phyloP scores from a whole-genome alignment of 2,797 vertebrate species.

The Hafferia zeledoni region DNA sequence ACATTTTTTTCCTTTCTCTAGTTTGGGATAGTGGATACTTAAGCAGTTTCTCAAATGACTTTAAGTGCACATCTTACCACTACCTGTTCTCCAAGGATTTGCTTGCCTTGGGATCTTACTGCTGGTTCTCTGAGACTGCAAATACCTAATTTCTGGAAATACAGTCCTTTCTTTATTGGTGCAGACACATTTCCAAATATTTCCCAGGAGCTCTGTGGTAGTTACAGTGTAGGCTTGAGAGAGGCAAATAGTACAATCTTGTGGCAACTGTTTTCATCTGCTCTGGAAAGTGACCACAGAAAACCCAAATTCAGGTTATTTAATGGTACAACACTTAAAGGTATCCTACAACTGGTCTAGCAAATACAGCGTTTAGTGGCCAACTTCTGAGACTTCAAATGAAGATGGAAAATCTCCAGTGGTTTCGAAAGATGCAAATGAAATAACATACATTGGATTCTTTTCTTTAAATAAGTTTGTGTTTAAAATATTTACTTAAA shows the following conservation, averaged over 20 bases:
- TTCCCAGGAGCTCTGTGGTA: neutral
- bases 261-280: neutral
- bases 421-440: neutral
- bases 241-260: neutral
- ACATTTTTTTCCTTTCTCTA: neutral
- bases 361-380: neutral
- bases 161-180: neutral
- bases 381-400: neutral
- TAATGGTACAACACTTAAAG: neutral
- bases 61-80: neutral
- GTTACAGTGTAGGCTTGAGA: neutral
- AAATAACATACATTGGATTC: neutral
- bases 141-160: neutral
- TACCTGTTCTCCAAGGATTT: neutral
- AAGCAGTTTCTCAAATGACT: neutral
- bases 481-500: neutral
- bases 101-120: neutral
- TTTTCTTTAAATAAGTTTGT: neutral
- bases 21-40: neutral
- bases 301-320: neutral
- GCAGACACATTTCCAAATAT: neutral
- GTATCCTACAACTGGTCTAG: neutral
- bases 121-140: neutral
- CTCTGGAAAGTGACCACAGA: neutral
- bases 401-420: neutral